Evolutionary conservation across 1,140 invertebrate genomes (phyloP).

Genomic region (Orussus abietinus): DNA sequence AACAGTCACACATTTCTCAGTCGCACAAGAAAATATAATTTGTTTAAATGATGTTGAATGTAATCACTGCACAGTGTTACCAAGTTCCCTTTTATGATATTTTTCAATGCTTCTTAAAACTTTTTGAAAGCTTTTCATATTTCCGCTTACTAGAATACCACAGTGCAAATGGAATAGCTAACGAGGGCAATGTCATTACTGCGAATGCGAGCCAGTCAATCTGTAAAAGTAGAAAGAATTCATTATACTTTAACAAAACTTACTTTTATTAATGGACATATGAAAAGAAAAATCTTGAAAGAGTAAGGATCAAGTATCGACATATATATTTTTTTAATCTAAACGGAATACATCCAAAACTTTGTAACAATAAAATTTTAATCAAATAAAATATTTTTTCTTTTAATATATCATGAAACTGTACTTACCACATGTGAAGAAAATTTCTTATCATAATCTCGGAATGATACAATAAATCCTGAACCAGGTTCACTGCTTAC

Average conservation of each 20-base stretch:
- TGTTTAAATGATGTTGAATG: conserved; percentile 8
- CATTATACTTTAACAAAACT: too few relatives aligned
- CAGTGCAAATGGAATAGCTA: conserved; percentile 89
- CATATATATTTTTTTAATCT: too few relatives aligned
- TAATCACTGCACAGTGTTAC: conserved; percentile 3
- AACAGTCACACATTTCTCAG: conserved; percentile 40
- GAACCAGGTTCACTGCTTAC: conserved; percentile 95
- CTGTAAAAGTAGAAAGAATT: too few relatives aligned
- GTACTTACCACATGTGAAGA: conserved; percentile 86
- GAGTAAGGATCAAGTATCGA: not conserved
- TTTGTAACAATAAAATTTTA: too few relatives aligned
- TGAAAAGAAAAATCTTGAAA: conserved; percentile 15
- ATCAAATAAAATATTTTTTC: conserved; percentile 6
- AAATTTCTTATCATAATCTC: conserved; percentile 97
- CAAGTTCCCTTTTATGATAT: conserved; percentile 13
- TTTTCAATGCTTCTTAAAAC: conserved; percentile 44
- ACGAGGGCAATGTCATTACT: conserved; percentile 90
- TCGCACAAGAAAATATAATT: conserved; percentile 27
- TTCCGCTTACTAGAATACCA: conserved; percentile 95
- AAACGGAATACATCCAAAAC: not conserved
- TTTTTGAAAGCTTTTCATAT: conserved; percentile 73
- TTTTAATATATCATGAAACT: conserved; percentile 7
- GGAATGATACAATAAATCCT: conserved; percentile 90
- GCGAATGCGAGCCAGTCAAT: conserved; percentile 95
- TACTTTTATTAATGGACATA: too few relatives aligned